Base-by-base conservation (phyloP, 2,113 vertebrate genomes). In the Callospermophilus lateralis region DNA sequence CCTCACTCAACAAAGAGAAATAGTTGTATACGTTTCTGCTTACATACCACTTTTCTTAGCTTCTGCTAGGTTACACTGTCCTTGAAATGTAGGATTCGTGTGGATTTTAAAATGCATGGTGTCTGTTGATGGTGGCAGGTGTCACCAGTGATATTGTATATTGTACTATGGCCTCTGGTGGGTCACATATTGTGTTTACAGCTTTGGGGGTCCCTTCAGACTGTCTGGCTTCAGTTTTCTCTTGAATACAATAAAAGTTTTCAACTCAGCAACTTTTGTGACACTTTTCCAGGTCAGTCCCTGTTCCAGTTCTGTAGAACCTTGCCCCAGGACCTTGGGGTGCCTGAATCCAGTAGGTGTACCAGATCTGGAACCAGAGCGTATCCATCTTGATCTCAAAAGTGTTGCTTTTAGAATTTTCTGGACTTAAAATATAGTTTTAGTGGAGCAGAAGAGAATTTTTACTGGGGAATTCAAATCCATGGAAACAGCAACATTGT, bases 111-210 rank as follows among this genome's bases (percentile, higher is more conserved):
- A 79, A 28, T 77, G 45, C 53, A 17, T 6, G 30, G 45, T 39
- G 26, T 6, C 28, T 45, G 5, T 72, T 28, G 65, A 8, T 53
- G 2, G 1, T 19, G 8, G 24, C 4, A 11, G 2, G 0, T 61
- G 45, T 30, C 34, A 5, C 30, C 37, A 1, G 12, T 42, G 51
- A 34, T 74, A 34, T 37, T 6, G 4, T 1, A 0, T 15, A 28
- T 63, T 26, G 24, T 63, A 26, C 61, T 63, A 10, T 30, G 15
- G 3, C 28, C 16, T 65, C 32, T 70, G 65, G 32, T 8, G 3
- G 3, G 65, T 51, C 24, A 5, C 19, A 0, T 11, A 3, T 16
- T 73, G 72, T n/a, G 34, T 55, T 65, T 20, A 17, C 1, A 34
- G 32, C 32, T 72, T n/a, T 30, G 11, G 42, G 22, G 0, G 15